Evolutionary conservation across 2,888 invertebrate species (phyloP).

Genomic region (Phoenoteleia sp.): DNA sequence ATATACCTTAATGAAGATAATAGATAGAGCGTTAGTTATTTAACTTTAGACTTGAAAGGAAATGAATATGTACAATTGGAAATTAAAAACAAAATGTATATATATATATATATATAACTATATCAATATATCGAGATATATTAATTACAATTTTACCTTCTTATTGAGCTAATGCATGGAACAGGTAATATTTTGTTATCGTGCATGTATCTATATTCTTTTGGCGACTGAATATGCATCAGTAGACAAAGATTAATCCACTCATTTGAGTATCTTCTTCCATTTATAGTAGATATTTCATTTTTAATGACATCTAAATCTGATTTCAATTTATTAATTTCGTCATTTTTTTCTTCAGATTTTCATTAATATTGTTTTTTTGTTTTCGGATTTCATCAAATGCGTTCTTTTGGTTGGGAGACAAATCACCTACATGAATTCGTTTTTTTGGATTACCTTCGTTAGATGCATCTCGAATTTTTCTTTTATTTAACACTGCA

Average conservation of each 20-base stretch:
- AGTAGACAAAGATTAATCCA: conserved; percentile 21
- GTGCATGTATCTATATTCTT: not conserved
- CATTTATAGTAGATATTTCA: not conserved
- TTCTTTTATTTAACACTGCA: no score
- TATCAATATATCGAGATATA: no score
- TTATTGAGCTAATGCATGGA: not conserved
- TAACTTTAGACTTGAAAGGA: no score
- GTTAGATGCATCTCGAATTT: no score
- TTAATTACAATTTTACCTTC: conserved; percentile 3
- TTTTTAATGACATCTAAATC: no score
- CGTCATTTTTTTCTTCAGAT: not conserved
- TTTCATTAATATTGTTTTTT: not conserved
- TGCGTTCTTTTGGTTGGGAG: not conserved
- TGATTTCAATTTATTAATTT: no score
- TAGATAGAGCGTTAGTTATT: no score
- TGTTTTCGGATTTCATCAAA: not conserved
- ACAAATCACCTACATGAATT: no score
- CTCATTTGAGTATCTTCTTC: conserved; percentile 13
- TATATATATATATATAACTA: no score
- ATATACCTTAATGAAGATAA: no score
- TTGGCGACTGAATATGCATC: conserved; percentile 7
- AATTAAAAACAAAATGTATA: not conserved
- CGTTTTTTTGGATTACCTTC: no score
- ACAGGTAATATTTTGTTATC: not conserved
- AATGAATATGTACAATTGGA: no score